These are phyloP conservation scores for Merluccius polli DNA, from an alignment of 2,797 vertebrate genomes.

Conservation along the genomic window DNA sequence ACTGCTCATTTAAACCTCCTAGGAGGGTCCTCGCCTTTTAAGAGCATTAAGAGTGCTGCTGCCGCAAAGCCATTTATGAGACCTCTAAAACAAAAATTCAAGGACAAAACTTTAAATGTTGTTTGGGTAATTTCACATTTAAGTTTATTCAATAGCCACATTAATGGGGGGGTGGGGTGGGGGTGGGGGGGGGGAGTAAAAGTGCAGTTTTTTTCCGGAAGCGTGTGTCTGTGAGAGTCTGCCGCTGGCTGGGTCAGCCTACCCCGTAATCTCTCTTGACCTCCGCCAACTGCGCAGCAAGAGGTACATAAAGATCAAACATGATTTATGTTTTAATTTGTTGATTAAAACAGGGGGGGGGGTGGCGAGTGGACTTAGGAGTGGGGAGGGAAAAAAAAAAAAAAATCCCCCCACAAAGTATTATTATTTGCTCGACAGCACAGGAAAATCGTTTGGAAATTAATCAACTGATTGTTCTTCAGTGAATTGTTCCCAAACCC, in stretches of 20 bases:
- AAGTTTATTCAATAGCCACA: conserved; percentile 22
- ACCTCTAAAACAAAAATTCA: background rate
- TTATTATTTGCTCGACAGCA: conserved; percentile 68
- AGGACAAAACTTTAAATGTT: background rate
- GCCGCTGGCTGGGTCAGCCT: conserved; percentile 50
- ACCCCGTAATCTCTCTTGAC: conserved; percentile 69
- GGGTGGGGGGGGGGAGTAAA: conserved; percentile 22
- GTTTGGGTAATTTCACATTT: conserved; percentile 20
- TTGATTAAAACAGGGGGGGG: conserved; percentile 72
- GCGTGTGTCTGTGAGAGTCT: conserved; percentile 42
- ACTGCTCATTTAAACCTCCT: conserved; percentile 55
- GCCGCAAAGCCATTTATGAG: background rate
- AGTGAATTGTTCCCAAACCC: conserved; percentile 70
- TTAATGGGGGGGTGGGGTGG: conserved; percentile 2
- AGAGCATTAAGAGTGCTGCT: background rate
- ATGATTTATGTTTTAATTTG: conserved; percentile 82
- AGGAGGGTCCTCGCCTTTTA: conserved; percentile 29
- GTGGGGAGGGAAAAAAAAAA: conserved; percentile 49
- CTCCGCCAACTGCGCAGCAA: conserved; percentile 68
- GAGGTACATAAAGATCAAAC: conserved; percentile 77
- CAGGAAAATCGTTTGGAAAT: conserved; percentile 75
- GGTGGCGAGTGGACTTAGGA: conserved; percentile 47
- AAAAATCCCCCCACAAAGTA: conserved; percentile 45
- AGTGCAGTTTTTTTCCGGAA: background rate
- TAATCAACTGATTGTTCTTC: conserved; percentile 79